Evolutionary conservation across 2,113 vertebrate species (phyloP).

Genomic region (Geococcyx californianus): DNA sequence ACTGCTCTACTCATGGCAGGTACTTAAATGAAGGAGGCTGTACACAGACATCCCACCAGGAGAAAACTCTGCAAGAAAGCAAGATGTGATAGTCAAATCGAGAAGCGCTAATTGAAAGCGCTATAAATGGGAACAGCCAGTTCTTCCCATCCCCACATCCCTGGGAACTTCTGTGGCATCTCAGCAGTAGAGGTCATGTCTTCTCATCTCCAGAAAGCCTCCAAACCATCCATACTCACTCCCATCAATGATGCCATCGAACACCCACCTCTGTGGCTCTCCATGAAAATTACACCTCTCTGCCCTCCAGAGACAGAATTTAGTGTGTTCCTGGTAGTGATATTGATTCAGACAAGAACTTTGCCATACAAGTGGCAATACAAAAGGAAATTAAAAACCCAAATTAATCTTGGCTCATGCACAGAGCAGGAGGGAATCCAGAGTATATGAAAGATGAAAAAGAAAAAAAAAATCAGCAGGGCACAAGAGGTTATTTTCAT

Average conservation of each 20-base stretch:
- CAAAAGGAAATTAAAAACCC: slow-evolving; percentile 27
- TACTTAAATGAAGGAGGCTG: neutral
- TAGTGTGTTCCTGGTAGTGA: neutral
- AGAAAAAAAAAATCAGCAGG: neutral
- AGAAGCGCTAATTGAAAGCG: neutral
- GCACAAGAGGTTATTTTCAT: neutral
- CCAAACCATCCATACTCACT: neutral
- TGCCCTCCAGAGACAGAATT: neutral
- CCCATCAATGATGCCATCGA: neutral
- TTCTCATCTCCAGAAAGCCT: neutral
- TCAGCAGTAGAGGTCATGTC: neutral
- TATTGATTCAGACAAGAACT: neutral
- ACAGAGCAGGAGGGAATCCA: slow-evolving; percentile 1
- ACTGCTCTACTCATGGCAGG: neutral
- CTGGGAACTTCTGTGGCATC: neutral
- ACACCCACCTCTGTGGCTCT: neutral
- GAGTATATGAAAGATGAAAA: slow-evolving; percentile 11
- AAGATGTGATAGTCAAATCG: neutral
- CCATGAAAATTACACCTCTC: neutral
- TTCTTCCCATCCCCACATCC: neutral
- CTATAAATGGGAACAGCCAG: neutral
- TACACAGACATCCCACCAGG: neutral
- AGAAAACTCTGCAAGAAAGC: neutral
- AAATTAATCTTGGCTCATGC: slow-evolving; percentile 19
- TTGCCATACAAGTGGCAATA: neutral